Percentiles rank a stretch among this genome's conserved stretches.
Conservation (phyloP, 1,140 invertebrate genomes). For the Schlechtendalia chinensis region DNA sequence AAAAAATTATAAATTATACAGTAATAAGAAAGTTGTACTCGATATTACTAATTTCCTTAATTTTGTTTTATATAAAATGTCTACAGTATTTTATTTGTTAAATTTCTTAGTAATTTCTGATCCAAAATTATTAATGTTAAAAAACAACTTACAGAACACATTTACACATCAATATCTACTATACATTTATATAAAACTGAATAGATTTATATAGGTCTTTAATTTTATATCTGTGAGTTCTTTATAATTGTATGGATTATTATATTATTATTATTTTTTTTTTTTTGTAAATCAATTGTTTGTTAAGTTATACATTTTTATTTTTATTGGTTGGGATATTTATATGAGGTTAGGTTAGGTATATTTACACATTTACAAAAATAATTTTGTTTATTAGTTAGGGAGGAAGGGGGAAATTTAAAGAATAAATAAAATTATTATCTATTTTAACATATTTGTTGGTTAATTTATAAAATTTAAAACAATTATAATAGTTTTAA, state of each 20-base stretch:
- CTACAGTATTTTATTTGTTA: slow-evolving; percentile 27
- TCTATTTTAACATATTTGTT: slow-evolving; percentile 7
- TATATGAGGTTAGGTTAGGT: not conserved
- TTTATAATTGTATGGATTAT: not conserved
- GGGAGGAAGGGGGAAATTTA: not conserved
- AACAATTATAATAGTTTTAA: not conserved
- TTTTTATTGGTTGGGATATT: slow-evolving; percentile 7
- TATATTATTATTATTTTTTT: not conserved
- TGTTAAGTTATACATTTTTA: slow-evolving; percentile 30
- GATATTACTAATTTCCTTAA: not conserved
- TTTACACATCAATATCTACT: not conserved
- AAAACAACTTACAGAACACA: not conserved
- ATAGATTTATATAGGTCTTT: not conserved
- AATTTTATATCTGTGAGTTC: slow-evolving; percentile 20
- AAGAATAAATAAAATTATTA: not conserved
- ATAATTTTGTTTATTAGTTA: slow-evolving; percentile 1
- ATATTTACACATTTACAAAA: not conserved
- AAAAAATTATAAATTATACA: not conserved
- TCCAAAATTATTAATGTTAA: not conserved
- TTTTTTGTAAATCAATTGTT: slow-evolving; percentile 36
- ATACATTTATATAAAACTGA: not conserved
- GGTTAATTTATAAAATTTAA: not conserved
- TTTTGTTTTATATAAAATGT: not conserved
- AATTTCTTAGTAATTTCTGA: not conserved
- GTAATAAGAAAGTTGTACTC: not conserved